Evolutionary conservation across 2,797 vertebrate species (phyloP).

Genomic region (Dallia pectoralis): DNA sequence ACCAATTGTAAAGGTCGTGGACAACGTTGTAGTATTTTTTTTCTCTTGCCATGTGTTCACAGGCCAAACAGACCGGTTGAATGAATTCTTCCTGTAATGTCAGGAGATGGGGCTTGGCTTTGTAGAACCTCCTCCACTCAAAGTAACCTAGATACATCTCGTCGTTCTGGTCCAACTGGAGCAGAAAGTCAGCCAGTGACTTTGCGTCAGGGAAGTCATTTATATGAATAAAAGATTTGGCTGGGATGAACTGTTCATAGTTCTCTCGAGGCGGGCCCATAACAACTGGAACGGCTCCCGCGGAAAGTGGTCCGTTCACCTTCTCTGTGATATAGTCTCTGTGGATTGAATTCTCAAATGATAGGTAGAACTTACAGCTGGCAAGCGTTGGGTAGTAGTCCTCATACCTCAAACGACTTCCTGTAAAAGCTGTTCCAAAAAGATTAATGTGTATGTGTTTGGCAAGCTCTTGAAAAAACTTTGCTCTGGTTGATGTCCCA

Average conservation of each 20-base stretch:
- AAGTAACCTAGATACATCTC: conserved; percentile 81
- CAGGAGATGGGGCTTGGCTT: conserved; percentile 55
- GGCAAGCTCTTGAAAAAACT: conserved; percentile 79
- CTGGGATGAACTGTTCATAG: conserved; percentile 85
- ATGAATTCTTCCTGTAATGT: conserved; percentile 70
- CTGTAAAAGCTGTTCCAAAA: conserved; percentile 74
- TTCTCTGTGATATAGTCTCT: conserved; percentile 90
- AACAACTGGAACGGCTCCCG: conserved; percentile 84
- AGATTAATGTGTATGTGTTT: conserved; percentile 81
- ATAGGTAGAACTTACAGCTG: conserved; percentile 87
- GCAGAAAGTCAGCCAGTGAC: conserved; percentile 80
- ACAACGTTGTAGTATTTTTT: conserved; percentile 75
- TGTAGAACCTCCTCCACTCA: conserved; percentile 82
- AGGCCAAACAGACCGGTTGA: conserved; percentile 82
- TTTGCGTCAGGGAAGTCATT: conserved; percentile 83
- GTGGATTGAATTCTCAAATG: conserved; percentile 88
- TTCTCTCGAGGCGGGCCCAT: conserved; percentile 85
- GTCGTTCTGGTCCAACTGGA: conserved; percentile 77
- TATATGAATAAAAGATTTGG: conserved; percentile 85
- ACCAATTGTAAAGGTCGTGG: conserved; percentile 84
- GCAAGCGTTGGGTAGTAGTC: conserved; percentile 82
- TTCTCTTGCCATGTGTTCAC: conserved; percentile 82
- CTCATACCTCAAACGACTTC: conserved; percentile 70
- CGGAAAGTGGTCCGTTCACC: conserved; percentile 83
- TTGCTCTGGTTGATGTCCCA: conserved; percentile 30